These are phyloP conservation scores for Ditylenchus weischeri DNA, from an alignment of 2,888 invertebrate species.

Conservation along the genomic window DNA sequence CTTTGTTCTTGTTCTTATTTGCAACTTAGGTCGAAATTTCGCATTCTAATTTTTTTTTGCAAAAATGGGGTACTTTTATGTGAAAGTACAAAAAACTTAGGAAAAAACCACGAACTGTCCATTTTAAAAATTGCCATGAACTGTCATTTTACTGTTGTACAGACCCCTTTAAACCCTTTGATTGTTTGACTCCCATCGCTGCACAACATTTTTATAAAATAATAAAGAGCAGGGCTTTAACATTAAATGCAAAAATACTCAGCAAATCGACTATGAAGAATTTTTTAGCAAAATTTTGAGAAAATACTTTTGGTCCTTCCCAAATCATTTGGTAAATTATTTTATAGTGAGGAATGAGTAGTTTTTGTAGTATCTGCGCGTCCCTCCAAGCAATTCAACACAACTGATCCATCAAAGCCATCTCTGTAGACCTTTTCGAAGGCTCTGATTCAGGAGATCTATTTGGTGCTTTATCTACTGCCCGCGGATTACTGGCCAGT, in stretches of 20 bases:
- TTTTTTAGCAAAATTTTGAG: background rate
- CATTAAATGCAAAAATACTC: background rate
- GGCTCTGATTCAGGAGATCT: slow-evolving; percentile 11
- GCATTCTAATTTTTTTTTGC: no score
- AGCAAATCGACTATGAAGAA: background rate
- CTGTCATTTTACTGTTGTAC: no score
- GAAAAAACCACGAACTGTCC: no score
- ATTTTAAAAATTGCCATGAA: no score
- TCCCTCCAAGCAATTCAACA: background rate
- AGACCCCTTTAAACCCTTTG: no score
- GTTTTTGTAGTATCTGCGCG: background rate
- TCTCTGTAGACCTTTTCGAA: slow-evolving; percentile 2
- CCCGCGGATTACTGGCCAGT: background rate
- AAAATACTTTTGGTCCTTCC: background rate
- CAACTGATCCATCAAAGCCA: background rate
- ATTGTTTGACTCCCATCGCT: no score
- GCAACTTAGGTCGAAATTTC: no score
- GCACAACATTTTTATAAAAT: no score
- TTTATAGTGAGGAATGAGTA: background rate
- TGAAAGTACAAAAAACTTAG: no score
- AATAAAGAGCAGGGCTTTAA: background rate
- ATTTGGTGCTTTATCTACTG: background rate
- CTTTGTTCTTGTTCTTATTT: no score
- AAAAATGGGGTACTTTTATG: no score
- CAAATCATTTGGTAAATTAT: background rate